Percentiles rank a stretch among this genome's conserved stretches.
These are phyloP conservation scores for Diarsia dahlii DNA, from an alignment of 2,888 invertebrate species.

Conservation along the genomic window DNA sequence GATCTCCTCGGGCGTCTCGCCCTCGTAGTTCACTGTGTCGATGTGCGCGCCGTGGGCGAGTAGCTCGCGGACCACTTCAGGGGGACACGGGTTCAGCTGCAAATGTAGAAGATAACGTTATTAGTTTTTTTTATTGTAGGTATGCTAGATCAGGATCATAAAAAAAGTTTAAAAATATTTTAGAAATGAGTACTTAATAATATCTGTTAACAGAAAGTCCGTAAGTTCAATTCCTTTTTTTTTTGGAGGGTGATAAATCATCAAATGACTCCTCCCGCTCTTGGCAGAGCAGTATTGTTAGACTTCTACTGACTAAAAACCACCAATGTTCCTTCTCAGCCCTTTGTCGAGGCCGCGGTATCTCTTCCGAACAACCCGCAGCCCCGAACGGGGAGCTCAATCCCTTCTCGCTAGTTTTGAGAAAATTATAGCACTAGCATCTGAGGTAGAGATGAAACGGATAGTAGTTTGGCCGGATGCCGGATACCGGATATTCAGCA, in stretches of 20 bases:
- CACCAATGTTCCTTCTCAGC: too few relatives aligned
- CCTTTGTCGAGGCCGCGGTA: too few relatives aligned
- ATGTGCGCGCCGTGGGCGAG: conserved; percentile 96
- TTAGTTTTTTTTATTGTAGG: conserved; percentile 3
- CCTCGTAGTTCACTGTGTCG: conserved; percentile 94
- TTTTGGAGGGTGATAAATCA: too few relatives aligned
- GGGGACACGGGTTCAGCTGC: conserved; percentile 92
- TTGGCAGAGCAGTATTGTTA: too few relatives aligned
- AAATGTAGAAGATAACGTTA: conserved; percentile 5
- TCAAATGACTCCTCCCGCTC: too few relatives aligned
- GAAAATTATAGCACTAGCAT: background rate
- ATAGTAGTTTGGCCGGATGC: too few relatives aligned
- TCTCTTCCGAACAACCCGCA: too few relatives aligned
- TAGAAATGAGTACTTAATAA: background rate
- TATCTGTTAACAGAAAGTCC: background rate
- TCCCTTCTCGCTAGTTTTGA: background rate
- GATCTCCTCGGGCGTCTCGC: conserved; percentile 94
- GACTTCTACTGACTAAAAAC: too few relatives aligned
- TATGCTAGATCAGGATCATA: background rate
- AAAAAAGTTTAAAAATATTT: background rate
- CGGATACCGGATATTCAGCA: too few relatives aligned
- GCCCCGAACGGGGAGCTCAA: too few relatives aligned
- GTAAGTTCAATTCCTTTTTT: background rate
- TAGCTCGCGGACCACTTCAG: conserved; percentile 93
- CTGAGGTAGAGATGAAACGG: too few relatives aligned